A percentile compares a stretch with the other conserved stretches of the same genome.
These are phyloP conservation scores for Mesitornis unicolor DNA, from an alignment of 2,113 vertebrate genomes.

Conservation along the genomic window DNA sequence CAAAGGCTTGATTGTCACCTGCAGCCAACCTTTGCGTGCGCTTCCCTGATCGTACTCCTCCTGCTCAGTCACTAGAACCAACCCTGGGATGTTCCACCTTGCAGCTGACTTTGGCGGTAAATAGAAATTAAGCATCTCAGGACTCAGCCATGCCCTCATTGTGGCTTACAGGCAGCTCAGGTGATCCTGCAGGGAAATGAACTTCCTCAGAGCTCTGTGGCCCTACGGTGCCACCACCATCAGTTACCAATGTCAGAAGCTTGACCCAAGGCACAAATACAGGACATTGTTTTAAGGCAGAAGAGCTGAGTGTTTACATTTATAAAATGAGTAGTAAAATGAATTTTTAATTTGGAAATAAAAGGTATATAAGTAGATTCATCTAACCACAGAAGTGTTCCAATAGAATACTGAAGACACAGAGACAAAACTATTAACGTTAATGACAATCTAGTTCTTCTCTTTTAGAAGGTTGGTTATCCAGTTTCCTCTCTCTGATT, in stretches of 20 bases:
- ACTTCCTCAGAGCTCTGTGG: not conserved
- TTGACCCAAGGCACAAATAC: not conserved
- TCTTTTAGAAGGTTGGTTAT: not conserved
- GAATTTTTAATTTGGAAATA: not conserved
- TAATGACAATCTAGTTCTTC: constrained; percentile 23
- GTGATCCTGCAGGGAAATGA: not conserved
- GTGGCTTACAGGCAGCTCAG: not conserved
- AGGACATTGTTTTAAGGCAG: not conserved
- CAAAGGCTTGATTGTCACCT: not conserved
- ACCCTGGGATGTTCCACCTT: not conserved
- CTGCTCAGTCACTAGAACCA: not conserved
- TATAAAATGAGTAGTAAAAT: not conserved
- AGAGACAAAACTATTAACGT: constrained; percentile 31
- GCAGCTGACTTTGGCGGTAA: not conserved
- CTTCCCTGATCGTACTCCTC: not conserved
- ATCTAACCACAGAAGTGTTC: constrained; percentile 23
- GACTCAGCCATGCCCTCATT: not conserved
- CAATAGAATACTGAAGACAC: not conserved
- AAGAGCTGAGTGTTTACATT: not conserved
- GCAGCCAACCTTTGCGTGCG: not conserved
- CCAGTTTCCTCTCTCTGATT: constrained; percentile 46
- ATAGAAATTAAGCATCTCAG: not conserved
- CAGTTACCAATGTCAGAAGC: not conserved
- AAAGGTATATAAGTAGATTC: not conserved
- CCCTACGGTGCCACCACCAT: not conserved